Conservation (phyloP, 2,888 invertebrate species). For the Drosophila phalerata region DNA sequence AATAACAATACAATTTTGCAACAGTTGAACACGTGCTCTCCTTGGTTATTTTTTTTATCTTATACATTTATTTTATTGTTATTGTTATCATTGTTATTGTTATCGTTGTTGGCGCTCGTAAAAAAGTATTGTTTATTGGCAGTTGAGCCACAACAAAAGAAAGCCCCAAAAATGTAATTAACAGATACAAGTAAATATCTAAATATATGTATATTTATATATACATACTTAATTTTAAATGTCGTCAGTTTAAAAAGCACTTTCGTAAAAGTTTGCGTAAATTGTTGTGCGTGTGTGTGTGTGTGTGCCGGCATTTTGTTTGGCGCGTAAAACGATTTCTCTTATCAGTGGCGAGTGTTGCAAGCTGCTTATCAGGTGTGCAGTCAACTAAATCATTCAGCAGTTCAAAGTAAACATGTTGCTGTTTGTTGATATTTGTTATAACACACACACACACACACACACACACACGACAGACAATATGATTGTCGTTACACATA, state of each 20-base stretch:
- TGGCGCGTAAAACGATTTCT: slow-evolving; percentile 51
- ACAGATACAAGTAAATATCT: slow-evolving; percentile 16
- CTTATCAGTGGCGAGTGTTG: slow-evolving; percentile 39
- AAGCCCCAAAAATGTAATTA: slow-evolving; percentile 46
- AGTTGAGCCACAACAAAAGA: slow-evolving; percentile 25
- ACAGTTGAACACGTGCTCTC: slow-evolving; percentile 6
- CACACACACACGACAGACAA: background rate
- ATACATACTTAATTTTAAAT: slow-evolving; percentile 4
- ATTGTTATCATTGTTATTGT: slow-evolving; percentile 20
- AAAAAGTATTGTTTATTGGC: slow-evolving; percentile 20
- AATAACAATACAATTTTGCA: slow-evolving; percentile 22
- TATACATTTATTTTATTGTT: slow-evolving; percentile 7
- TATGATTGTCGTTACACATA: slow-evolving; percentile 24
- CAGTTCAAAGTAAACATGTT: slow-evolving; percentile 32
- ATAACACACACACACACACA: slow-evolving; percentile 1
- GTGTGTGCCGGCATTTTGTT: slow-evolving; percentile 49
- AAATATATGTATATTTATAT: background rate
- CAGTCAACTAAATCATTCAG: slow-evolving; percentile 36
- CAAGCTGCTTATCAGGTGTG: slow-evolving; percentile 52
- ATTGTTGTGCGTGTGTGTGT: slow-evolving; percentile 17
- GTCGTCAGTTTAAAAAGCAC: slow-evolving; percentile 12
- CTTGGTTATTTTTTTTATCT: slow-evolving; percentile 6
- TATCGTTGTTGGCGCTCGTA: slow-evolving; percentile 3
- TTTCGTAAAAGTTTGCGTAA: slow-evolving; percentile 11
- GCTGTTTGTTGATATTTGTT: slow-evolving; percentile 1